Evolutionary conservation across 2,113 vertebrate species (phyloP).

Genomic region (Indicator maculatus): DNA sequence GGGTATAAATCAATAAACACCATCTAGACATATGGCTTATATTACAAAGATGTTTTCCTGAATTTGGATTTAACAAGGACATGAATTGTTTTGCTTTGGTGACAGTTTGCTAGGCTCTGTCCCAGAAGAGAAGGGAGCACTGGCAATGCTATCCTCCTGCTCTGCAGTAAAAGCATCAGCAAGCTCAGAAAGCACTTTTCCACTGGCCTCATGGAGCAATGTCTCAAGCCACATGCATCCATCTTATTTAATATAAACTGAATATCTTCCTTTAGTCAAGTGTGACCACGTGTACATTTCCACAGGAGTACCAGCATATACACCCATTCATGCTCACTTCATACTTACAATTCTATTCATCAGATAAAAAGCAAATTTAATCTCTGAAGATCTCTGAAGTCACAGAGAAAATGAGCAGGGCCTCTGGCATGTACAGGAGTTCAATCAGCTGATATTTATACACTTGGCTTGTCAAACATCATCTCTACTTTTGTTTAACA

Average conservation of each 20-base stretch:
- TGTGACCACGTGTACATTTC: neutral
- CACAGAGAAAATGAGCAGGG: neutral
- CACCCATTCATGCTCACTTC: neutral
- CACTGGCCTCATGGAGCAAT: neutral
- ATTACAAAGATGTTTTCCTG: neutral
- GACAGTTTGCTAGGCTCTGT: neutral
- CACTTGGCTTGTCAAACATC: neutral
- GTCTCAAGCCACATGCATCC: neutral
- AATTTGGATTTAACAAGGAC: neutral
- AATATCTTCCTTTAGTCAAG: neutral
- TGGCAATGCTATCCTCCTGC: rapidly evolving
- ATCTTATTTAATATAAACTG: neutral
- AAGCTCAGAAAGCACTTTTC: neutral
- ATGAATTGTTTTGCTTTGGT: neutral
- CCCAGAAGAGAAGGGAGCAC: neutral
- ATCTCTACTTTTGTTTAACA: neutral
- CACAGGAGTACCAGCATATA: neutral
- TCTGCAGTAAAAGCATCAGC: neutral
- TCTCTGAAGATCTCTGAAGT: neutral
- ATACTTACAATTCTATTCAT: neutral
- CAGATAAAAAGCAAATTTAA: neutral
- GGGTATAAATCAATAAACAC: neutral
- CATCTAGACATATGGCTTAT: neutral
- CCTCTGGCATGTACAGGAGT: neutral
- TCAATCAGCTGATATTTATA: neutral